Percentiles rank a stretch among this genome's conserved stretches.
Conservation (phyloP, 1,140 invertebrate genomes). For the Apis florea region DNA sequence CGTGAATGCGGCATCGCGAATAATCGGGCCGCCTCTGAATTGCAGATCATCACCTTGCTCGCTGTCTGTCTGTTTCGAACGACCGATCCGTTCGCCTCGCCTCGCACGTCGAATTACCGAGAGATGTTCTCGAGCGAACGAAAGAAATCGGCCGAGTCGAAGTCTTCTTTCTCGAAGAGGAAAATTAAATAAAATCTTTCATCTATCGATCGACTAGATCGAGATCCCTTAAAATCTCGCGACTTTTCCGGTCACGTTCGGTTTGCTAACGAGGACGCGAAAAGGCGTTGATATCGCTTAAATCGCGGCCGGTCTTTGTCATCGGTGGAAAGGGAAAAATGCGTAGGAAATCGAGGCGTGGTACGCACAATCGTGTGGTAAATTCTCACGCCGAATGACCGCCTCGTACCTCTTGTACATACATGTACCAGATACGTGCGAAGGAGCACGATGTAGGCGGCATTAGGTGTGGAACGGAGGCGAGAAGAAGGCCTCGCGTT, state of each 20-base stretch:
- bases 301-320: slow-evolving; percentile 44
- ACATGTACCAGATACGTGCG: slow-evolving; percentile 42
- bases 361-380: slow-evolving; percentile 63
- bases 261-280: slow-evolving; percentile 22
- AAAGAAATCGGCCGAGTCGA: too few species aligned
- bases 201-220: too few species aligned
- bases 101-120: not conserved
- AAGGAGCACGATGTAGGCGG: slow-evolving; percentile 58
- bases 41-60: slow-evolving; percentile 19
- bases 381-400: slow-evolving; percentile 66
- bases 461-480: slow-evolving; percentile 67
- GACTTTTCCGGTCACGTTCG: slow-evolving; percentile 15
- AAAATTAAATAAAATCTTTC: too few species aligned
- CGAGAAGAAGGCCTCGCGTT: slow-evolving; percentile 63
- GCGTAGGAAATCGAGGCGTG: slow-evolving; percentile 71
- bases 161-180: too few species aligned
- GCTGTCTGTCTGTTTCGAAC: not conserved
- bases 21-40: slow-evolving; percentile 20
- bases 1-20: not conserved
- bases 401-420: slow-evolving; percentile 26
- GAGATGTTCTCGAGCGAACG: too few species aligned
- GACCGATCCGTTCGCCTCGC: not conserved
- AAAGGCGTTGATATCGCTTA: slow-evolving; percentile 33
- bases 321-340: slow-evolving; percentile 58
- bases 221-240: too few species aligned